Conservation (phyloP, 2,888 invertebrate species). For the Philereme transversata region DNA sequence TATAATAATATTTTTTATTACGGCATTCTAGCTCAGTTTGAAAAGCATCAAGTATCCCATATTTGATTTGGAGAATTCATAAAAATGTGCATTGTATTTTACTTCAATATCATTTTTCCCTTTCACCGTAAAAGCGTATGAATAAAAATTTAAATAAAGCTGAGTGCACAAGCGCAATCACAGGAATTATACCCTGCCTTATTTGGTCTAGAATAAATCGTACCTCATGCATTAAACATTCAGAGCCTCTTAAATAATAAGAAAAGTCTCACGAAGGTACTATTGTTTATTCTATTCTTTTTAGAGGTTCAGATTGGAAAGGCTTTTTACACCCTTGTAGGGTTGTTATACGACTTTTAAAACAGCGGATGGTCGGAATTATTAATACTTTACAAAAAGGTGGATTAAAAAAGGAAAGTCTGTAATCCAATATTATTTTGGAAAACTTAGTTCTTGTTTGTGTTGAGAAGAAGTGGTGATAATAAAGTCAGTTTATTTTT, state of each 20-base stretch:
- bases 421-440: too few relatives aligned
- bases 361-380: conserved; percentile 10
- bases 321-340: conserved; percentile 64
- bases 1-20: too few relatives aligned
- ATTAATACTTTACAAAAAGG: not conserved
- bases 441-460: too few relatives aligned
- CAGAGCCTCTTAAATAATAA: conserved; percentile 77
- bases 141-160: conserved; percentile 42
- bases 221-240: conserved; percentile 78
- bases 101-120: conserved; percentile 2
- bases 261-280: conserved; percentile 69
- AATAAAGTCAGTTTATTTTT: too few relatives aligned
- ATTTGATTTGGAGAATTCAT: not conserved
- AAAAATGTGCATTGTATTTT: not conserved
- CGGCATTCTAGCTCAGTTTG: not conserved
- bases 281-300: conserved; percentile 77
- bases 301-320: conserved; percentile 78
- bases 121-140: conserved; percentile 14
- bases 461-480: too few relatives aligned
- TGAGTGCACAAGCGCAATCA: conserved; percentile 62
- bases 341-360: conserved; percentile 7
- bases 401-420: too few relatives aligned
- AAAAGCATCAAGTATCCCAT: not conserved
- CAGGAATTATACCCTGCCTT: conserved; percentile 64
- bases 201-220: conserved; percentile 68